Evolutionary conservation across 2,888 invertebrate genomes (phyloP).

Genomic region (Drosophila lutescens): DNA sequence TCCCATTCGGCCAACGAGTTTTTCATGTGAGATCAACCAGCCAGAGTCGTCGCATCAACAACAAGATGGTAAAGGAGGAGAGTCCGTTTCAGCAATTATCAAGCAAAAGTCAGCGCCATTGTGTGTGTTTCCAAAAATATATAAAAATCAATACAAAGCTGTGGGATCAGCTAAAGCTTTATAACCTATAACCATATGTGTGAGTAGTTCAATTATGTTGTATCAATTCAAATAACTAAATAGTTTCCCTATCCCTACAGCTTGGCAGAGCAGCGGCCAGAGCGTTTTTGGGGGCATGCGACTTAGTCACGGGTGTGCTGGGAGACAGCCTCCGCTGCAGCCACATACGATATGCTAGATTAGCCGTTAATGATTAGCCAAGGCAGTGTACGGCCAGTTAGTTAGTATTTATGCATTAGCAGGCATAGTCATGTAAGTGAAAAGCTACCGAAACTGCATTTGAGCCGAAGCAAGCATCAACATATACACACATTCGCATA

Average conservation of each 20-base stretch:
- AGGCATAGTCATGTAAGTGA: constrained; percentile 58
- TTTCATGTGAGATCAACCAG: constrained; percentile 87
- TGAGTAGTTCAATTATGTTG: constrained; percentile 6
- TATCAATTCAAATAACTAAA: background rate
- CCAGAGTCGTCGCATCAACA: constrained; percentile 25
- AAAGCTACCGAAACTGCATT: constrained; percentile 70
- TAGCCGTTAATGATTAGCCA: constrained; percentile 59
- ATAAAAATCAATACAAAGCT: constrained; percentile 29
- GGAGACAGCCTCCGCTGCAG: constrained; percentile 50
- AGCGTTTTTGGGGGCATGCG: constrained; percentile 49
- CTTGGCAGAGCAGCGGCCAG: constrained; percentile 33
- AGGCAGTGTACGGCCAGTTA: constrained; percentile 55
- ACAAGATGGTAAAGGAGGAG: constrained; percentile 19
- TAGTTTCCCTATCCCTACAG: constrained; percentile 1
- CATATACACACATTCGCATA: constrained; percentile 46
- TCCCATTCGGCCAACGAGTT: constrained; percentile 92
- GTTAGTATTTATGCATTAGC: constrained; percentile 63
- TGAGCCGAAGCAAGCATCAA: constrained; percentile 51
- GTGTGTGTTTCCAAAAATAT: constrained; percentile 48
- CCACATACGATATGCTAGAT: constrained; percentile 48
- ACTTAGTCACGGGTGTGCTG: constrained; percentile 67
- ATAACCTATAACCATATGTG: constrained; percentile 47
- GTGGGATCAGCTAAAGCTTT: constrained; percentile 67
- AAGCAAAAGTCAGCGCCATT: constrained; percentile 71
- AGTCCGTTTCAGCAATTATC: constrained; percentile 48